phyloP scores from a whole-genome alignment of 2,797 vertebrate species.

The Malurus leucopterus region DNA sequence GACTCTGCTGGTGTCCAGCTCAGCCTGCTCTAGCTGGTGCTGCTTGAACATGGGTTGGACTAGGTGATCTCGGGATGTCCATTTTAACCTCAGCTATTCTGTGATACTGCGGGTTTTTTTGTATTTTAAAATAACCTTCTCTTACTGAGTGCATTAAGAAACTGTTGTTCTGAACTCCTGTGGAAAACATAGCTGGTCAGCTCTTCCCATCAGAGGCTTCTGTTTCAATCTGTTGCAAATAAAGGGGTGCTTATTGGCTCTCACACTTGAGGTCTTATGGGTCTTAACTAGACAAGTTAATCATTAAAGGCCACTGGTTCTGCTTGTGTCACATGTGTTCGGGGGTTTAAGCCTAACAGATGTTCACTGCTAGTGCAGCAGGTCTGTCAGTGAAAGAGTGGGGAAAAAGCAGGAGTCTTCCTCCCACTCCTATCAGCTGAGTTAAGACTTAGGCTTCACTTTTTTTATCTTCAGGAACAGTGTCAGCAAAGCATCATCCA shows the following conservation, averaged over 20 bases:
- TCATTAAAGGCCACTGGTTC: neutral
- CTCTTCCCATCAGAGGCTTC: neutral
- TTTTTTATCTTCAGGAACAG: slow-evolving; percentile 10
- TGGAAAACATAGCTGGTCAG: neutral
- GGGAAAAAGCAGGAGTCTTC: neutral
- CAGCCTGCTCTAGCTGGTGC: neutral
- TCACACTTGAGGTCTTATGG: neutral
- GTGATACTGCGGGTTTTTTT: neutral
- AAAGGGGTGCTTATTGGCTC: neutral
- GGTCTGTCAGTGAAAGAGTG: neutral
- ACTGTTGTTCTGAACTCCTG: neutral
- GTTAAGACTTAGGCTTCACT: neutral
- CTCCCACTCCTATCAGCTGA: neutral
- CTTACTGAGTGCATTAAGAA: neutral
- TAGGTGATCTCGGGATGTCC: neutral
- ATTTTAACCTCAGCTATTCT: neutral
- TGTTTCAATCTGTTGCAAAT: neutral
- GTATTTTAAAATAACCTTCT: neutral
- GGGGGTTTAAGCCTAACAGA: neutral
- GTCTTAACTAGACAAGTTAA: neutral
- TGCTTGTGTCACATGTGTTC: neutral
- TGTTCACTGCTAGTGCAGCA: neutral
- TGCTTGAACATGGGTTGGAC: neutral
- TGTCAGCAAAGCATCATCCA: slow-evolving; percentile 30
- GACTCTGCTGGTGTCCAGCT: neutral